Evolutionary conservation across 2,888 invertebrate genomes (phyloP), one percentile per base, ranked within the genome.

Genomic region (Busseola fusca): DNA sequence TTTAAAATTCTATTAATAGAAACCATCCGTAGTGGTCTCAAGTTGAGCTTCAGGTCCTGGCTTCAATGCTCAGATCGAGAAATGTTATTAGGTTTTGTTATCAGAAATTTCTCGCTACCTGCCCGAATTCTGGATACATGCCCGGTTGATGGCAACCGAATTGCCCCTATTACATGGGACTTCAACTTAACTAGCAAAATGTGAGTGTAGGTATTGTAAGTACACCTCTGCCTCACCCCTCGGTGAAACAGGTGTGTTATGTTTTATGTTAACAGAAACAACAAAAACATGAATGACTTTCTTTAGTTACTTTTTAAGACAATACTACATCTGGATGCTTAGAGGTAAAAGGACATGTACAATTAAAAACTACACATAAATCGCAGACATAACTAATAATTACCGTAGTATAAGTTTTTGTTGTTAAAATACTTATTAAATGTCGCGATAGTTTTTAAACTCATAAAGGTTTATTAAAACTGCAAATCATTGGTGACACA

Each of bases 401-500:
- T 34, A 4, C 2, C 34, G 2, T 6, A 18, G 3, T 7, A 3
- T 21, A 27, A 21, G 27, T 37, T 25, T 25, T 52, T 40, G 3
- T 25, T 21, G 16, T 25, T 30, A 1, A 27, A 48, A 42, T 57
- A 4, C 37, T 52, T 58, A 45, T 59, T 21, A 58, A 48, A 48
- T 48, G 18, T 45, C 42, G 16, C 37, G 27, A 25, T 21, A 25
- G 50, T 63, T 63, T 37, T 50, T 10, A 60, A 59, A 60, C 30
- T 57, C 1, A 21, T 34, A 45, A 76, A 45, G 10, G 57, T 74
- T 69, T 69, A 74, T 60, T 74, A 18, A 75, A 62, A 69, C 34
- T 9, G 34, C 76, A 76, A n/a, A 54, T 76, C 71, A 64, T 34
- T 14, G 7, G n/a, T 45, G 30, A 40, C 54, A 64, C n/a, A 52